Evolutionary conservation across 2,113 vertebrate genomes (phyloP).

Genomic region (Todiramphus saurophagus): DNA sequence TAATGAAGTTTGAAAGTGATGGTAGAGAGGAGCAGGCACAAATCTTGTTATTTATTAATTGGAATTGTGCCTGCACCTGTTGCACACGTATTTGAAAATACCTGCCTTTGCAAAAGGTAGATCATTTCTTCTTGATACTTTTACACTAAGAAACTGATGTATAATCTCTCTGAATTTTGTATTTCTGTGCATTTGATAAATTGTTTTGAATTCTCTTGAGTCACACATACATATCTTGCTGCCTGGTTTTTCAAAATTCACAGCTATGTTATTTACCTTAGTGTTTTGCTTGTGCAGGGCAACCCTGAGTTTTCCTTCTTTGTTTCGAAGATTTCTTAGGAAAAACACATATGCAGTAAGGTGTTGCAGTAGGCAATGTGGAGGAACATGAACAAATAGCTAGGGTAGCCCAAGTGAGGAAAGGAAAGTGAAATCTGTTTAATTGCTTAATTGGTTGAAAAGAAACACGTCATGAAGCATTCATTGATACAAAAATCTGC

Average conservation of each 20-base stretch:
- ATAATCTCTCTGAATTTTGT: conserved; percentile 61
- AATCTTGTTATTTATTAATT: conserved; percentile 69
- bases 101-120: conserved; percentile 56
- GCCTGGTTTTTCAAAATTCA: conserved; percentile 8
- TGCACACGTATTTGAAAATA: conserved; percentile 63
- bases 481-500: not conserved
- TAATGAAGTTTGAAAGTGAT: conserved; percentile 62
- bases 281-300: not conserved
- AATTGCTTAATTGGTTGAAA: not conserved
- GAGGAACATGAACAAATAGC: not conserved
- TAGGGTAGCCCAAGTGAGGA: not conserved
- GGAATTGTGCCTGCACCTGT: conserved; percentile 67
- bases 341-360: not conserved
- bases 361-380: not conserved
- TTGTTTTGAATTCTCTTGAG: conserved; percentile 59
- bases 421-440: not conserved
- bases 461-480: not conserved
- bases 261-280: not conserved
- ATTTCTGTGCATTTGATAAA: conserved; percentile 60
- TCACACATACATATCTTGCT: not conserved
- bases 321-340: not conserved
- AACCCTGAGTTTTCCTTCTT: not conserved
- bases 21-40: conserved; percentile 56
- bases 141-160: conserved; percentile 45
- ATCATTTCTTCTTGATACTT: conserved; percentile 33